phyloP scores from a whole-genome alignment of 2,113 vertebrate genomes.

The Aegypius monachus region DNA sequence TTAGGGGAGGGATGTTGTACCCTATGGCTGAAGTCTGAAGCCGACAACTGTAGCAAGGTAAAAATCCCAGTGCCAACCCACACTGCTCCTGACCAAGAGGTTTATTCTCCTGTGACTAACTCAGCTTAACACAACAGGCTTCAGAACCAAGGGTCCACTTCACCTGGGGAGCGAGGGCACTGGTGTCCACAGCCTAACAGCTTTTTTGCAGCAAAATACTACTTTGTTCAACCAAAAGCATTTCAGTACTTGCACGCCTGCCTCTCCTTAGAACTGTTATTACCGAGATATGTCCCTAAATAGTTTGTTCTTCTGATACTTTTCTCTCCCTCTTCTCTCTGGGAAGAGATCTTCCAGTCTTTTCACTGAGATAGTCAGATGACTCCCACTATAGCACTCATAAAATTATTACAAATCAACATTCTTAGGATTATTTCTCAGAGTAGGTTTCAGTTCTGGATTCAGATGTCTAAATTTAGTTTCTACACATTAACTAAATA shows the following conservation, averaged over 20 bases:
- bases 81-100: background rate
- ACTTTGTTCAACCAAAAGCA: background rate
- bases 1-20: background rate
- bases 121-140: background rate
- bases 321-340: background rate
- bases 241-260: background rate
- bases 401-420: background rate
- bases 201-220: background rate
- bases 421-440: conserved; percentile 17
- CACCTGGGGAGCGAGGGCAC: background rate
- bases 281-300: background rate
- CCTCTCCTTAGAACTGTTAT: background rate
- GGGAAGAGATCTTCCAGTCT: background rate
- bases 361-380: background rate
- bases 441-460: background rate
- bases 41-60: background rate
- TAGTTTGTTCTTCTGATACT: background rate
- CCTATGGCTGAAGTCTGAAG: background rate
- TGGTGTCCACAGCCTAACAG: background rate
- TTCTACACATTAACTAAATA: too few species aligned
- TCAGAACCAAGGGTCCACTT: background rate
- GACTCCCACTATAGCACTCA: background rate
- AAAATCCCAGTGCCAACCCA: background rate
- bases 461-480: background rate
- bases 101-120: background rate